Base-by-base conservation (phyloP, 2,888 invertebrate species). In the Halictus quadricinctus region DNA sequence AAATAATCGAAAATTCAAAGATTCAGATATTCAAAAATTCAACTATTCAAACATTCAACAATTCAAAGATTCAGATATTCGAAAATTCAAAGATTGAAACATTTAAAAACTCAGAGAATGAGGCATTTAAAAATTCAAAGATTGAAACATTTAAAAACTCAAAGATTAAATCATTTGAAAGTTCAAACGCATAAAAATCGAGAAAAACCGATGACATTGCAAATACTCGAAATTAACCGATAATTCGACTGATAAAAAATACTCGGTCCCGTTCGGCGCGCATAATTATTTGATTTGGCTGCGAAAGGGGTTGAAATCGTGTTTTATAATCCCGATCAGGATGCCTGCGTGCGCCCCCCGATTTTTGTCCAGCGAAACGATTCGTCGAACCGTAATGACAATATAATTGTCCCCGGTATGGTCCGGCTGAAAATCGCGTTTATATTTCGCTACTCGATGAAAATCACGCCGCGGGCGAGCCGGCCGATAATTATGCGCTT, bases 361-460 rank as follows among this genome's bases (percentile, higher is more conserved):
- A 36, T 76, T 77, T 69, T 76, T 76, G 21, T 36, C 18, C 69
- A 18, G 15, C 18, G 12, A 25, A 72, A 78, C 58, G 78, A 78
- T 46, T 80, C 78, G 46, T 36, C 46, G 80, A 69, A 80, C 80
- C 80, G 80, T 77, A 80, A 80, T 70, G 79, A 58, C 80, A 78
- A 79, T 58, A 58, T 60, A 80, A 80, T 80, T 78, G 79, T 80
- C 70, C 70, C 25, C 48, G 58, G 29, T 46, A 41, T 54, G 13
- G 43, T 54, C n/a, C 78, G 2, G 69, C 69, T 58, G 25, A 58
- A 70, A 80, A 80, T 80, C 58, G 66, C 78, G 69, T 78, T 78
- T 80, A 70, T 80, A 80, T 29, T 70, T 80, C 58, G 78, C 77
- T 80, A 70, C 50, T 41, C 78, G 80, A 58, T 18, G 69, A 36